Percentiles rank a stretch among this genome's conserved stretches.
These are phyloP conservation scores for Nothura maculosa DNA, from an alignment of 2,797 vertebrate species.

Conservation along the genomic window DNA sequence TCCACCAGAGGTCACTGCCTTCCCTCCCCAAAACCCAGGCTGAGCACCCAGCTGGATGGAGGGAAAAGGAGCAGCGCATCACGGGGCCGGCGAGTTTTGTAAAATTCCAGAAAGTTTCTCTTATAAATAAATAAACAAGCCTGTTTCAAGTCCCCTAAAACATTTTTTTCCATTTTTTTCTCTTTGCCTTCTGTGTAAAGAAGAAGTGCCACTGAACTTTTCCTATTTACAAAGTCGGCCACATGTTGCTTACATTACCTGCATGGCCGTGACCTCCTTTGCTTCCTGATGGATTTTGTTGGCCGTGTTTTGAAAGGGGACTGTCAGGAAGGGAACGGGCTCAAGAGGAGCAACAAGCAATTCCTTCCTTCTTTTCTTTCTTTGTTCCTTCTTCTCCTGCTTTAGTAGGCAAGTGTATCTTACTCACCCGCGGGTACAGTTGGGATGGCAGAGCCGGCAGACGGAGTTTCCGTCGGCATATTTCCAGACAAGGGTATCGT, in stretches of 20 bases:
- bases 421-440: slow-evolving; percentile 91
- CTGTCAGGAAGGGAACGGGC: neutral
- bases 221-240: neutral
- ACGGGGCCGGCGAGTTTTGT: neutral
- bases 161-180: neutral
- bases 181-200: neutral
- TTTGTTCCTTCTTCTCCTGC: neutral
- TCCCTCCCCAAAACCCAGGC: slow-evolving; percentile 26
- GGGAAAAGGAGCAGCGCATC: neutral
- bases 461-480: slow-evolving; percentile 79
- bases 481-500: slow-evolving; percentile 87
- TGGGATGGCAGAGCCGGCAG: slow-evolving; percentile 89
- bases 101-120: neutral
- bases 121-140: neutral
- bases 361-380: neutral
- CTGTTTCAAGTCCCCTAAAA: neutral
- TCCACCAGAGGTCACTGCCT: slow-evolving; percentile 71
- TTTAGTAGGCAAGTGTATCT: neutral
- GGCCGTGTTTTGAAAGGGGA: neutral
- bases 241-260: neutral
- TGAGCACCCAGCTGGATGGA: neutral
- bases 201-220: neutral
- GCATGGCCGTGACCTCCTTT: neutral
- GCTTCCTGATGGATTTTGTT: neutral
- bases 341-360: fast-evolving